Evolutionary conservation across 2,888 invertebrate species (phyloP), one percentile per base, ranked within the genome.

Genomic region (Drosophila crucigera): DNA sequence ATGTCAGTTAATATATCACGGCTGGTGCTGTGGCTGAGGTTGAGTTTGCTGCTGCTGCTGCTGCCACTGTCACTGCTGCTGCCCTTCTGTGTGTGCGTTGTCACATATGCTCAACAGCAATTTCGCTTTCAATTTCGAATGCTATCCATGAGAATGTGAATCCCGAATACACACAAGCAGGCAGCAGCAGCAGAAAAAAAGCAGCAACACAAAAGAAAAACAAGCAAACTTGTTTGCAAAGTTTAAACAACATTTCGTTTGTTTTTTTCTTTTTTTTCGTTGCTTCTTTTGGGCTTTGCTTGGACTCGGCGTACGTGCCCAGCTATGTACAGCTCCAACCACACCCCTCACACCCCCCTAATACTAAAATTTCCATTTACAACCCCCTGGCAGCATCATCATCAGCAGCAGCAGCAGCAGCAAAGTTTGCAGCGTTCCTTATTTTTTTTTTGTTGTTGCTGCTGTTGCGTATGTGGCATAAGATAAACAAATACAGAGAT

Each of bases 91-190:
- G 37, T 68, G 63, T 81, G 63, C 79, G 84, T 87, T 90, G 90
- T 90, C 85, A 85, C 91, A 90, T 90, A 91, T 89, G 90, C 82
- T 88, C 88, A 77, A 74, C 90, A 58, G 75, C 82, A 87, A 90
- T 91, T 90, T 90, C 91, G 91, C 90, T 90, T 90, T 90, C 90
- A 91, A 90, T 91, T 90, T 91, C 91, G 79, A 80, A 89, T 90
- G 90, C 85, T 79, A 89, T 87, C 89, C 89, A 83, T 85, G 74
- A 88, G 80, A 81, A 73, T 75, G 89, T 78, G 68, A 75, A 54
- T 30, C 75, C 70, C 52, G 69, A 62, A 47, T 68, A 35, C 76
- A 50, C 61, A 47, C 61, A 68, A 43, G 55, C 55, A 59, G n/a
- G 11, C 22, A n/a, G n/a, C 22, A 22, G 7, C 2, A 37, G 7